Conservation (phyloP, 2,797 vertebrate genomes). For the Erethizon dorsatum region DNA sequence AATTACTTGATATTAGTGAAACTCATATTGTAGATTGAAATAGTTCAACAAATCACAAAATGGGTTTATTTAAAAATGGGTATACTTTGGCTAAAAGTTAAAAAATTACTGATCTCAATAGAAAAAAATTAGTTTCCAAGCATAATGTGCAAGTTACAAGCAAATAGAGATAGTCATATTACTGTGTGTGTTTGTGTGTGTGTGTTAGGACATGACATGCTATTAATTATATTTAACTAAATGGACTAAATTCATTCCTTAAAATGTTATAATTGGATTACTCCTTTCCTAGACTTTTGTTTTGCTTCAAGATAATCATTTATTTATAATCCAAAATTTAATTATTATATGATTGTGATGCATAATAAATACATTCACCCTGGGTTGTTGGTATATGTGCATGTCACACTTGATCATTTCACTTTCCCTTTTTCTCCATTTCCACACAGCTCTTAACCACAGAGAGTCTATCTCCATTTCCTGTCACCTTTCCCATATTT, state of each 20-base stretch:
- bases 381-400: background rate
- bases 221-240: too few relatives aligned
- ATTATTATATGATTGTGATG: background rate
- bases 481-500: background rate
- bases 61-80: background rate
- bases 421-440: background rate
- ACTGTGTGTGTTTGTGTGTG: too few relatives aligned
- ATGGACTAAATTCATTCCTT: too few relatives aligned
- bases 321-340: background rate
- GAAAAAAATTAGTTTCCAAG: background rate
- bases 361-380: background rate
- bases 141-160: background rate
- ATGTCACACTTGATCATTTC: background rate
- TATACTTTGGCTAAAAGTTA: background rate
- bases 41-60: background rate
- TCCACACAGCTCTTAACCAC: background rate
- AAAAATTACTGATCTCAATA: background rate
- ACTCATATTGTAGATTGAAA: background rate
- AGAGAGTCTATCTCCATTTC: background rate
- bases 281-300: background rate
- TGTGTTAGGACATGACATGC: too few relatives aligned
- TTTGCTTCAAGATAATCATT: background rate
- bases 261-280: background rate
- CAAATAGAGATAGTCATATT: background rate
- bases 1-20: constrained; percentile 12